Conservation (phyloP, 2,113 vertebrate species). For the Ariopsis seemanni region DNA sequence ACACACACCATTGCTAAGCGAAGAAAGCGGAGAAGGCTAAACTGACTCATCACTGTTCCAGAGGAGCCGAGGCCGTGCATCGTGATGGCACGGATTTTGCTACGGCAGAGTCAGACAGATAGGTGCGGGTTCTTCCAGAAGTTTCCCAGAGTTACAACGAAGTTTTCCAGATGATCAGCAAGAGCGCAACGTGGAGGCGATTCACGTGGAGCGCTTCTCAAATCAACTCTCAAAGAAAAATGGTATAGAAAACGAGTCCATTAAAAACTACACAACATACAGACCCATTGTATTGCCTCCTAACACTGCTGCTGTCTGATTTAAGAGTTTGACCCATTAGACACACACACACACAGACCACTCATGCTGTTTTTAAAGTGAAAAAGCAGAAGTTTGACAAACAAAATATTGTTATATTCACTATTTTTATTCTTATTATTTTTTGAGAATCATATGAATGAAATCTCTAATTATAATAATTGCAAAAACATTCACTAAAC, state of each 20-base stretch:
- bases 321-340: background rate
- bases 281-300: background rate
- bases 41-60: constrained; percentile 57
- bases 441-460: background rate
- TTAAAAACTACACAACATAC: constrained; percentile 1
- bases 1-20: constrained; percentile 41
- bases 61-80: constrained; percentile 25
- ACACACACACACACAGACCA: background rate
- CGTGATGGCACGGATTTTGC: constrained; percentile 14
- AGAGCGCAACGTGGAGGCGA: background rate
- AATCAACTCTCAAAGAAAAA: background rate
- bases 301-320: background rate
- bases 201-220: background rate
- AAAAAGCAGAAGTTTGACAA: background rate
- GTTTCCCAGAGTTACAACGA: constrained; percentile 21
- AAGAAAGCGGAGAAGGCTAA: constrained; percentile 38
- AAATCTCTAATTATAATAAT: background rate
- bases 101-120: constrained; percentile 19
- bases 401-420: background rate
- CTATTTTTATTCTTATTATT: background rate
- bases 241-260: background rate
- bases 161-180: background rate
- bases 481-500: background rate
- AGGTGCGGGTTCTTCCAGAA: constrained; percentile 25
- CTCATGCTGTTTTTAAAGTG: background rate